Evolutionary conservation across 2,797 vertebrate species (phyloP), one percentile per base, ranked within the genome.

Genomic region (Ataeniobius toweri): DNA sequence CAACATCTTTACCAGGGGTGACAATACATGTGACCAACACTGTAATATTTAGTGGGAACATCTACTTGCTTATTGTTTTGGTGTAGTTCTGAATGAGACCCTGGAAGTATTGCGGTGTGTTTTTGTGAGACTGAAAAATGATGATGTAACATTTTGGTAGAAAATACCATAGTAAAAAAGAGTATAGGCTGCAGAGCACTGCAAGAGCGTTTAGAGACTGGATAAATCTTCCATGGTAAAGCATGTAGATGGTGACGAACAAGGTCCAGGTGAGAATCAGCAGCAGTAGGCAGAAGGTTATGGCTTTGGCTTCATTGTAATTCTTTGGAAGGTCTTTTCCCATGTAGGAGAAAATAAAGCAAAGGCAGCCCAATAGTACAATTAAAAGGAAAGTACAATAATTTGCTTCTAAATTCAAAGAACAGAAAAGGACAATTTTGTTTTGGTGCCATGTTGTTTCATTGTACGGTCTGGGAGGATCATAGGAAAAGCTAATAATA

Each of bases 261-360:
- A 88, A 55, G 48, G 96, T 94, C 94, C 96, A 96, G 85, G 93
- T 94, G 71, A 95, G 58, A 10, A 96, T 93, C 67, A 95, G 93
- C 75, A 97, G 86, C 41, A 97, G 89, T 41, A 97, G 92, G 80
- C 96, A 95, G 88, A 96, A 96, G 1, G 97, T 96, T 82, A 97
- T 95, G 18, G 95, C 92, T 90, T 97, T 97, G 76, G 97, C 96
- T 80, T 98, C 97, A 0, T 94, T 97, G 88, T 98, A 98, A 86
- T 96, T 96, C 85, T 96, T 97, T 0, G 97, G 97, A 2, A 98
- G 96, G 68, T 97, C 96, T 79, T 96, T 97, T 41, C 96, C 96
- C 94, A 96, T 93, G 89, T 97, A 98, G 81, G 96, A 96, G 88
- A 97, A 96, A 71, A 80, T 73, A 31, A 97, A 97, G 88, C 97